Evolutionary conservation across 2,797 vertebrate genomes (phyloP).

Genomic region (Aselliscus stoliczkanus): DNA sequence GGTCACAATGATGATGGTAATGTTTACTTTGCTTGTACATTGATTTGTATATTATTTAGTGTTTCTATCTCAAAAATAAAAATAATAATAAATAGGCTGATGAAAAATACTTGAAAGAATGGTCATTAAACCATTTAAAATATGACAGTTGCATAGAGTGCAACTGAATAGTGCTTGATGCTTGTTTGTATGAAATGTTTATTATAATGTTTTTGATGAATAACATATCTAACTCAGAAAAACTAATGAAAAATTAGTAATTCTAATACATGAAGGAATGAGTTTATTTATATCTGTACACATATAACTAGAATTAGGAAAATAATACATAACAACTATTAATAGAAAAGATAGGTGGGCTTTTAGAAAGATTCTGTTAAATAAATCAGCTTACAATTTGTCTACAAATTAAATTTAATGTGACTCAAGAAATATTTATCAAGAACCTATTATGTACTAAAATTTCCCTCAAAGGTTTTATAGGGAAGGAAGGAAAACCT

Average conservation of each 20-base stretch:
- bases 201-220: neutral
- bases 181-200: neutral
- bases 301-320: neutral
- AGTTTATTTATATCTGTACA: neutral
- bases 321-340: neutral
- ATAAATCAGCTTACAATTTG: neutral
- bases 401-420: neutral
- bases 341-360: neutral
- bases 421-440: neutral
- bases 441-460: neutral
- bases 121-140: neutral
- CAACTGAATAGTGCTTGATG: neutral
- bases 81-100: neutral
- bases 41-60: constrained; percentile 21
- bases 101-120: neutral
- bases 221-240: neutral
- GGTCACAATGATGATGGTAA: neutral
- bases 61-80: neutral
- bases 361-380: neutral
- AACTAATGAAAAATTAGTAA: neutral
- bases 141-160: neutral
- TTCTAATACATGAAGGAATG: neutral
- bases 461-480: neutral
- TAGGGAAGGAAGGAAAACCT: neutral
- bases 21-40: neutral